Percentiles rank a stretch among this genome's conserved stretches.
phyloP scores from a whole-genome alignment of 2,797 vertebrate species.

The Podarcis siculus region DNA sequence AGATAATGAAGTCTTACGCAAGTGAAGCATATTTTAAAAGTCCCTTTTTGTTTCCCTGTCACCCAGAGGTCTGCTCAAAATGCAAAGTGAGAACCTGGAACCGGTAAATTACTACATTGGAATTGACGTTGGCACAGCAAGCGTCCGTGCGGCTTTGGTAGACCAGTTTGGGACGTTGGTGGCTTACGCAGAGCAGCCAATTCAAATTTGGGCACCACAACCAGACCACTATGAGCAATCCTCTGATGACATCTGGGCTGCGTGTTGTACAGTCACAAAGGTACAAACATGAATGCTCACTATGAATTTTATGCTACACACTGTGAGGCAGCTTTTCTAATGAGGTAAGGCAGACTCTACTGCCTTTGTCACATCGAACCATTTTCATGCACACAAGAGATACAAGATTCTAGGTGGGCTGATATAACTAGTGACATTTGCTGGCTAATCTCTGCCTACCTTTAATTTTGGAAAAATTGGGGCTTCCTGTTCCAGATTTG shows the following conservation, averaged over 20 bases:
- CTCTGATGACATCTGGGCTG: conserved; percentile 91
- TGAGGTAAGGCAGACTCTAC: not conserved
- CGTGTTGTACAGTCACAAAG: conserved; percentile 88
- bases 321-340: not conserved
- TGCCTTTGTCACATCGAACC: not conserved
- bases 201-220: conserved; percentile 88
- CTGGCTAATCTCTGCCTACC: not conserved
- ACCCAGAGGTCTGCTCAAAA: conserved; percentile 53
- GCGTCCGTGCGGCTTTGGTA: conserved; percentile 92
- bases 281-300: conserved; percentile 71
- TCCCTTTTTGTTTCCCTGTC: not conserved
- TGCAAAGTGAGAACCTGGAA: conserved; percentile 59
- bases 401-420: not conserved
- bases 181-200: conserved; percentile 82
- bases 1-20: conserved; percentile 30
- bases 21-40: not conserved
- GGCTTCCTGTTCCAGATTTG: not conserved
- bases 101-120: conserved; percentile 84
- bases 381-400: not conserved
- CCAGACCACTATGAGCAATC: conserved; percentile 91
- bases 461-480: not conserved
- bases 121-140: conserved; percentile 91
- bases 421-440: not conserved
- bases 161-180: conserved; percentile 79
- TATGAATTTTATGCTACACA: not conserved